Evolutionary conservation across 2,797 vertebrate genomes (phyloP).

Genomic region (Pterois miles): DNA sequence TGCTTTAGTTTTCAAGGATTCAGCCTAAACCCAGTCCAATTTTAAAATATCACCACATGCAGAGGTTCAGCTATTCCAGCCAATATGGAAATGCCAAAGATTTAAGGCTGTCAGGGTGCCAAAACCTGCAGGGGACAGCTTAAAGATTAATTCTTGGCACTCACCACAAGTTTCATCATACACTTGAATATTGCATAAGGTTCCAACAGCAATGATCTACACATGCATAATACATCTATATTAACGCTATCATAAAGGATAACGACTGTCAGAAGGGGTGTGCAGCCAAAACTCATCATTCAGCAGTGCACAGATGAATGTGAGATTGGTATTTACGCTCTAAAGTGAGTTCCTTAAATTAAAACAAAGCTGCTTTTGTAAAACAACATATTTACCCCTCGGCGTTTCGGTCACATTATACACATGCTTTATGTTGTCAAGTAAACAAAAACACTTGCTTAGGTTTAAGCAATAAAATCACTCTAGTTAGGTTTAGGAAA

Average conservation of each 20-base stretch:
- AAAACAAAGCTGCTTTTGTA: neutral
- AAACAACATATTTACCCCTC: conserved; percentile 2
- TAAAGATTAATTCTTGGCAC: conserved; percentile 15
- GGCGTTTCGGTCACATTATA: accelerated
- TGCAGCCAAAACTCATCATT: conserved; percentile 6
- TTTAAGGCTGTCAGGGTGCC: neutral
- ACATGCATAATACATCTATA: neutral
- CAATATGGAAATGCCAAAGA: conserved; percentile 16
- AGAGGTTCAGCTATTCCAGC: conserved; percentile 18
- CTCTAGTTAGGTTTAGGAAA: no score
- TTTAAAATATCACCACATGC: conserved; percentile 39
- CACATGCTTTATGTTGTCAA: no score
- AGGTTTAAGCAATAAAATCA: no score
- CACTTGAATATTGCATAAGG: conserved; percentile 10
- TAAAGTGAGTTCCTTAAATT: neutral
- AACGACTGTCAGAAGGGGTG: neutral
- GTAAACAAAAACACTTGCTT: no score
- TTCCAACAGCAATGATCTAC: neutral
- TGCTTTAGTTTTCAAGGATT: conserved; percentile 22
- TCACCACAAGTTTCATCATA: neutral
- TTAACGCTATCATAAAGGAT: neutral
- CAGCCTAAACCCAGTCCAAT: conserved; percentile 14
- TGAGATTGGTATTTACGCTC: neutral
- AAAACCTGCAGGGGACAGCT: neutral
- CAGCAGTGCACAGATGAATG: neutral